Conservation (phyloP, 2,888 invertebrate species). For the Synanthedon andrenaeformis region DNA sequence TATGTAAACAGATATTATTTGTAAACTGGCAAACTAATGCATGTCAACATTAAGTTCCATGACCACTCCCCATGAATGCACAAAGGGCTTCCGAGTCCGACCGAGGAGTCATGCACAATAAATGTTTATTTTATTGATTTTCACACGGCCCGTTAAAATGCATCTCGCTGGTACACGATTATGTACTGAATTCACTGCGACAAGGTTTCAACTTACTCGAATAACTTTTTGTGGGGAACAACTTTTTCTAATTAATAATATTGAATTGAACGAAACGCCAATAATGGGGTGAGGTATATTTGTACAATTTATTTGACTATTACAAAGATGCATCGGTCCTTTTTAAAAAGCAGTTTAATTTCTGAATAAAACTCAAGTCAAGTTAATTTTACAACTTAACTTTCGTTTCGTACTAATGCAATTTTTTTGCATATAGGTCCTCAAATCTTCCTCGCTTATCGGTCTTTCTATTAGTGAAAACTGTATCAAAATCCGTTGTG, state of each 20-base stretch:
- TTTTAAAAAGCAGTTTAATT: constrained; percentile 14
- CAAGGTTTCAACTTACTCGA: constrained; percentile 42
- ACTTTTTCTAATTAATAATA: constrained; percentile 62
- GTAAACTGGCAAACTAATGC: neutral
- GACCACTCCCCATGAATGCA: constrained; percentile 6
- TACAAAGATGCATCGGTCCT: constrained; percentile 46
- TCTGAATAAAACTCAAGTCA: too few species aligned
- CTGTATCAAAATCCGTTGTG: too few species aligned
- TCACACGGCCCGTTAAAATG: constrained; percentile 56
- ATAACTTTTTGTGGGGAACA: constrained; percentile 48
- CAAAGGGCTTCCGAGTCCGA: constrained; percentile 4
- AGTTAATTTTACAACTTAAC: too few species aligned
- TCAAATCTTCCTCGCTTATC: too few species aligned
- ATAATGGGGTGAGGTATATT: constrained; percentile 36
- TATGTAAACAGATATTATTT: neutral
- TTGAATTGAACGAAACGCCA: constrained; percentile 47
- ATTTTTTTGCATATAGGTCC: too few species aligned
- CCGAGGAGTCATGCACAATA: constrained; percentile 30
- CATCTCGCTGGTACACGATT: constrained; percentile 34
- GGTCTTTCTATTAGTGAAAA: too few species aligned
- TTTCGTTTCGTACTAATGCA: too few species aligned
- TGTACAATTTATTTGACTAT: constrained; percentile 44
- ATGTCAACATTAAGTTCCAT: constrained; percentile 8
- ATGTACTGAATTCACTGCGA: constrained; percentile 26
- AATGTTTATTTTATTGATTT: constrained; percentile 68